phyloP scores from a whole-genome alignment of 1,140 invertebrate species.

The Dysdera silvatica region DNA sequence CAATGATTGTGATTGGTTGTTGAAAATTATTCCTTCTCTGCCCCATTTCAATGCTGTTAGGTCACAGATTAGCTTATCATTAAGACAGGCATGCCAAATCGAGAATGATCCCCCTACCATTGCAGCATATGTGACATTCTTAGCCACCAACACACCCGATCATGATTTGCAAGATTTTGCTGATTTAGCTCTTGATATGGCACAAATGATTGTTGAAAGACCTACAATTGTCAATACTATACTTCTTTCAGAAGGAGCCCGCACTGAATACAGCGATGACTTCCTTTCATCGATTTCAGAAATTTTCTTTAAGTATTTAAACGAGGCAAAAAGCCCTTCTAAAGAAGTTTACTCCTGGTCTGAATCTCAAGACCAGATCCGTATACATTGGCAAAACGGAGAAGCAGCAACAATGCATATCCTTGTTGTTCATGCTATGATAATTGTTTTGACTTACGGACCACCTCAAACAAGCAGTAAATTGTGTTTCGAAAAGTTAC shows the following conservation, averaged over 20 bases:
- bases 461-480: conserved; percentile 32
- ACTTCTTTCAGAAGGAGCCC: conserved; percentile 50
- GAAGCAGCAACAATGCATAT: conserved; percentile 77
- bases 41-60: conserved; percentile 49
- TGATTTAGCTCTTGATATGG: conserved; percentile 60
- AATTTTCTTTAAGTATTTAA: conserved; percentile 68
- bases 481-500: conserved; percentile 52
- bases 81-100: conserved; percentile 66
- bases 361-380: conserved; percentile 44
- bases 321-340: conserved; percentile 51
- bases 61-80: conserved; percentile 38
- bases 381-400: conserved; percentile 76
- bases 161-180: conserved; percentile 52
- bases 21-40: conserved; percentile 54
- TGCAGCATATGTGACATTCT: conserved; percentile 80
- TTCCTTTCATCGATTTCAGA: conserved; percentile 64
- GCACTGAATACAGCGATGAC: conserved; percentile 32
- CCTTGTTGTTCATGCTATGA: conserved; percentile 83
- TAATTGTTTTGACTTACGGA: conserved; percentile 75
- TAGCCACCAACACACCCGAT: conserved; percentile 61
- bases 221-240: conserved; percentile 77
- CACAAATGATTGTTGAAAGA: conserved; percentile 86
- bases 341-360: conserved; percentile 50
- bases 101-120: conserved; percentile 77
- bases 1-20: conserved; percentile 57